phyloP scores from a whole-genome alignment of 2,113 vertebrate genomes.

The Phyllostomus discolor region DNA sequence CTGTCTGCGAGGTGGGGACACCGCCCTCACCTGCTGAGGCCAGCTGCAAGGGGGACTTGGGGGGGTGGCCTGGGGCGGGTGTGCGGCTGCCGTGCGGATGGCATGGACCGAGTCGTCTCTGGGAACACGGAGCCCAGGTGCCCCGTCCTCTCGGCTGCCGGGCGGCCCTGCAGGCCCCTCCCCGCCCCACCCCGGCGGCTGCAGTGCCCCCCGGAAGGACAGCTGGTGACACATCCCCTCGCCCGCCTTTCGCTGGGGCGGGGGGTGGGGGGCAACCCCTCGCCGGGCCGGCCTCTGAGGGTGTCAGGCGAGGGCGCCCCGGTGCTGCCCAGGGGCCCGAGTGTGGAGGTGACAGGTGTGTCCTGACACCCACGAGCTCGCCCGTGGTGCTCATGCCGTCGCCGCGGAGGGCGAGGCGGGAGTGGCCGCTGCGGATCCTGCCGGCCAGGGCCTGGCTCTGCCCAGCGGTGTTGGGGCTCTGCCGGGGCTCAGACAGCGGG shows the following conservation, averaged over 20 bases:
- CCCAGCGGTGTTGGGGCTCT: accelerated
- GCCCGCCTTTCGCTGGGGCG: neutral
- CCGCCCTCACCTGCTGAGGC: neutral
- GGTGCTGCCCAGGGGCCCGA: neutral
- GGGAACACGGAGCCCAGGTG: neutral
- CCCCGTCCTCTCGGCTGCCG: neutral
- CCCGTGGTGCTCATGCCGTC: neutral
- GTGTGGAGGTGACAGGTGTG: neutral
- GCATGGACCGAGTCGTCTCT: accelerated
- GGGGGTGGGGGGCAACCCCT: too few relatives aligned
- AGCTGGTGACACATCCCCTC: accelerated
- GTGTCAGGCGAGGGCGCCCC: accelerated
- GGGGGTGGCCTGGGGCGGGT: too few relatives aligned
- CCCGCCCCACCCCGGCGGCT: neutral
- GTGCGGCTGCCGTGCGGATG: accelerated
- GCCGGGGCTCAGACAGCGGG: accelerated
- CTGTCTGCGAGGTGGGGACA: neutral
- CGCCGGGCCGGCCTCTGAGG: neutral
- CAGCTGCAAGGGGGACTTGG: neutral
- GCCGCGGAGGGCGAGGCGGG: accelerated
- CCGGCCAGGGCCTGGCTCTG: too few relatives aligned
- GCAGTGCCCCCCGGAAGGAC: neutral
- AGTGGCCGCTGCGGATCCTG: neutral
- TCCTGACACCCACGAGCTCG: neutral
- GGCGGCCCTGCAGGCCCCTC: neutral